A percentile compares a stretch with the other conserved stretches of the same genome.
phyloP scores from a whole-genome alignment of 2,113 vertebrate genomes.

The Thalassarche chlororhynchos region DNA sequence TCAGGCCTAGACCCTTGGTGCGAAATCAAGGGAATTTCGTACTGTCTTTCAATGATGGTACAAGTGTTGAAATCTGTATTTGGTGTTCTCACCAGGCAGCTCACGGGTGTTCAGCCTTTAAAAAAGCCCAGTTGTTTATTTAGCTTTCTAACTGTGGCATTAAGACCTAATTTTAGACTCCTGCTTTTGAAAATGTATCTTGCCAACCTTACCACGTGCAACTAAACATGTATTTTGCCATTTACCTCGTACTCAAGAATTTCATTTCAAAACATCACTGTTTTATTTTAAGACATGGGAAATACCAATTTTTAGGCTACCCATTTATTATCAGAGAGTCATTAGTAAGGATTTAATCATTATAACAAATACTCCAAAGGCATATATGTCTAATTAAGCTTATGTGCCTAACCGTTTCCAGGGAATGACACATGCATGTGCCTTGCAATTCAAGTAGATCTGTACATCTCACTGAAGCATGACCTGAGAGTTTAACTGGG shows the following conservation, averaged over 20 bases:
- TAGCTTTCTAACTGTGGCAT: not conserved
- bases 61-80: not conserved
- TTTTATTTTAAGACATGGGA: not conserved
- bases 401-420: not conserved
- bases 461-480: not conserved
- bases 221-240: not conserved
- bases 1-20: not conserved
- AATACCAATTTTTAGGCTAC: constrained; percentile 7
- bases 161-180: constrained; percentile 23
- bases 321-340: not conserved
- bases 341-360: not conserved
- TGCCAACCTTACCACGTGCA: not conserved
- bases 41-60: not conserved
- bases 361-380: not conserved
- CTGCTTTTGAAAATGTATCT: not conserved
- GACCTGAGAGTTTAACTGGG: not conserved
- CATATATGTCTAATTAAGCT: not conserved
- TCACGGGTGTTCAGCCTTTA: not conserved
- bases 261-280: not conserved
- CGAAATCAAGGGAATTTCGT: not conserved
- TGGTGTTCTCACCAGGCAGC: not conserved
- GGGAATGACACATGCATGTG: not conserved
- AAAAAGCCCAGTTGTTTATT: constrained; percentile 4
- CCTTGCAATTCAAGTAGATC: not conserved
- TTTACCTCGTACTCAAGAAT: not conserved